A percentile compares a stretch with the other conserved stretches of the same genome.
phyloP scores from a whole-genome alignment of 2,797 vertebrate species.

The Synaphobranchus kaupii region DNA sequence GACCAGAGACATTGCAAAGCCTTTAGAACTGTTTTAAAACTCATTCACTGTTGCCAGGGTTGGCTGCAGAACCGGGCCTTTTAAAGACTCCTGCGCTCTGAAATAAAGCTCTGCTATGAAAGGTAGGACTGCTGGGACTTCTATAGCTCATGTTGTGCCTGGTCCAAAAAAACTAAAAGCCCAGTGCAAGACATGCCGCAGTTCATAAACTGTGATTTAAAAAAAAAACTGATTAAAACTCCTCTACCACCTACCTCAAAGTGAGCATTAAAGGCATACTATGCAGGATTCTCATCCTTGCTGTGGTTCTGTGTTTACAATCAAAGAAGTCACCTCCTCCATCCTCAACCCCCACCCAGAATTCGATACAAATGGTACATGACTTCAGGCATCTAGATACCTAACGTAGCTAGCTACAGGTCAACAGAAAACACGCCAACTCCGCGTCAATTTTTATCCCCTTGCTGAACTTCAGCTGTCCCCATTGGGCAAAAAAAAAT shows the following conservation, averaged over 20 bases:
- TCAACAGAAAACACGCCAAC: too few species aligned
- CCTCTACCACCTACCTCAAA: slow-evolving; percentile 47
- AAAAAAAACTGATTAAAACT: slow-evolving; percentile 55
- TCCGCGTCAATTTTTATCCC: too few species aligned
- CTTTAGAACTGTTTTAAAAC: slow-evolving; percentile 33
- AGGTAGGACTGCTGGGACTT: neutral
- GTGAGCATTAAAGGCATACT: slow-evolving; percentile 41
- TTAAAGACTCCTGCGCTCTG: neutral
- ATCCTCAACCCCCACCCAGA: too few species aligned
- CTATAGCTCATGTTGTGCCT: neutral
- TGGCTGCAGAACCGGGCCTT: neutral
- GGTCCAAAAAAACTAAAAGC: neutral
- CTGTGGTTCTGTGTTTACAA: too few species aligned
- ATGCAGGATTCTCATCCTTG: too few species aligned
- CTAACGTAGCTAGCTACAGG: too few species aligned
- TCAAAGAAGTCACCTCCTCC: too few species aligned
- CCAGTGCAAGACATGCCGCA: neutral
- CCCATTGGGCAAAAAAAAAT: too few species aligned
- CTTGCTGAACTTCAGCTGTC: too few species aligned
- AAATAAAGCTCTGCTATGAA: neutral
- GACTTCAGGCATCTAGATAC: too few species aligned
- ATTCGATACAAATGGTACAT: too few species aligned
- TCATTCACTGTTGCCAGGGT: slow-evolving; percentile 43
- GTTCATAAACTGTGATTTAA: neutral
- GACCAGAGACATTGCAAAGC: neutral